Evolutionary conservation across 2,888 invertebrate genomes (phyloP).

Genomic region (Hipparchia sbordonii): DNA sequence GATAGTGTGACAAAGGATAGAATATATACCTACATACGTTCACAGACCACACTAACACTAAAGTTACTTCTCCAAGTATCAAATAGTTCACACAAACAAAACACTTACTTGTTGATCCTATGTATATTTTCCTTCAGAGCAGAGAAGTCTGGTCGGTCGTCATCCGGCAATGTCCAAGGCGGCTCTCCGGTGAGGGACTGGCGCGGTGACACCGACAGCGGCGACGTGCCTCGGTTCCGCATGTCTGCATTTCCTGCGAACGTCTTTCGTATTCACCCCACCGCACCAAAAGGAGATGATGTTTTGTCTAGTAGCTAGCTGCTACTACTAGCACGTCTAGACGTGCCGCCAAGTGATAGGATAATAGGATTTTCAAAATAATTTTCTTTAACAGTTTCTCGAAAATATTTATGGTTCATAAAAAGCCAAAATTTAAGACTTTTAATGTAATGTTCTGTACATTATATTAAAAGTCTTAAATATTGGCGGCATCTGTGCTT

Average conservation of each 20-base stretch:
- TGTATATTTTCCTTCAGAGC: conserved; percentile 93
- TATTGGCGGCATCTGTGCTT: no score
- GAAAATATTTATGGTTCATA: neutral
- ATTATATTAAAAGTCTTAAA: no score
- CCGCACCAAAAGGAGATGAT: neutral
- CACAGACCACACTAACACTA: no score
- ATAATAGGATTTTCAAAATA: no score
- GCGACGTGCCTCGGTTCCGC: conserved; percentile 77
- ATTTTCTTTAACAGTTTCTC: neutral
- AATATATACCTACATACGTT: no score
- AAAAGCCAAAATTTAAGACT: no score
- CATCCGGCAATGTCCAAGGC: conserved; percentile 91
- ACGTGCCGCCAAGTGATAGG: no score
- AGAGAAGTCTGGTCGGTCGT: conserved; percentile 95
- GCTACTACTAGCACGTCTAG: no score
- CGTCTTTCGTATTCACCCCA: neutral
- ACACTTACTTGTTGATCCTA: conserved; percentile 91
- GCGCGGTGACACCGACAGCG: conserved; percentile 74
- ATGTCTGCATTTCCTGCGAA: conserved; percentile 70
- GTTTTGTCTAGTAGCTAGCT: no score
- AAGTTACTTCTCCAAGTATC: no score
- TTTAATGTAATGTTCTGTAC: no score
- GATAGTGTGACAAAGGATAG: no score
- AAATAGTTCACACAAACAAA: neutral
- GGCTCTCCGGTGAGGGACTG: conserved; percentile 77